Conservation (phyloP, 2,888 invertebrate genomes). For the Osedax fenrisi region DNA sequence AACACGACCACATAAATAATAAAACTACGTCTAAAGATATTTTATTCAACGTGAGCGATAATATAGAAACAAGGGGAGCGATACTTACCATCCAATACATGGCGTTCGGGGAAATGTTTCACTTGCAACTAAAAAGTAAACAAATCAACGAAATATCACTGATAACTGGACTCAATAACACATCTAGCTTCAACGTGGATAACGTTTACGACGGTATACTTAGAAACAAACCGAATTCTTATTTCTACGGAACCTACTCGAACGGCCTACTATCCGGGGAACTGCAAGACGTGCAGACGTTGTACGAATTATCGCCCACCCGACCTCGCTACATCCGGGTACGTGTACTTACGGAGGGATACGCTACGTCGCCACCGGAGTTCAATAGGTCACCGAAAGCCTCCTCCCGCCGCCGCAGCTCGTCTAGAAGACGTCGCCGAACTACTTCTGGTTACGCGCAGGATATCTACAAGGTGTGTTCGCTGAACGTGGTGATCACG, state of each 20-base stretch:
- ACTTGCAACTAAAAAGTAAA: not conserved
- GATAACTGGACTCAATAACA: not conserved
- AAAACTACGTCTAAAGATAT: not conserved
- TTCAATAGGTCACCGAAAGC: not conserved
- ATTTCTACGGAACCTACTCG: not conserved
- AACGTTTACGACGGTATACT: not conserved
- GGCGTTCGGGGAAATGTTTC: not conserved
- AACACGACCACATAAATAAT: too few species aligned
- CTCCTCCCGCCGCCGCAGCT: not conserved
- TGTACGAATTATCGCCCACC: not conserved
- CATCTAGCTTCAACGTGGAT: not conserved
- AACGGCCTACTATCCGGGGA: not conserved
- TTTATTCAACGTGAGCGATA: not conserved
- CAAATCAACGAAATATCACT: not conserved
- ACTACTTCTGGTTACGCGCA: not conserved
- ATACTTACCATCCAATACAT: not conserved
- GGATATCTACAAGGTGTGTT: not conserved
- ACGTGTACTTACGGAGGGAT: not conserved
- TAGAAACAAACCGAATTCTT: not conserved
- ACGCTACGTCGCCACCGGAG: not conserved
- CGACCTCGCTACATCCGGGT: not conserved
- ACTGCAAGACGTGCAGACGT: not conserved
- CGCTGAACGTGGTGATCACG: not conserved
- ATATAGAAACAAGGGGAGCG: not conserved
- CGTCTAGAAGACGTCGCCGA: not conserved